Base-by-base conservation (phyloP, 2,888 invertebrate genomes). In the Andrena dorsata region DNA sequence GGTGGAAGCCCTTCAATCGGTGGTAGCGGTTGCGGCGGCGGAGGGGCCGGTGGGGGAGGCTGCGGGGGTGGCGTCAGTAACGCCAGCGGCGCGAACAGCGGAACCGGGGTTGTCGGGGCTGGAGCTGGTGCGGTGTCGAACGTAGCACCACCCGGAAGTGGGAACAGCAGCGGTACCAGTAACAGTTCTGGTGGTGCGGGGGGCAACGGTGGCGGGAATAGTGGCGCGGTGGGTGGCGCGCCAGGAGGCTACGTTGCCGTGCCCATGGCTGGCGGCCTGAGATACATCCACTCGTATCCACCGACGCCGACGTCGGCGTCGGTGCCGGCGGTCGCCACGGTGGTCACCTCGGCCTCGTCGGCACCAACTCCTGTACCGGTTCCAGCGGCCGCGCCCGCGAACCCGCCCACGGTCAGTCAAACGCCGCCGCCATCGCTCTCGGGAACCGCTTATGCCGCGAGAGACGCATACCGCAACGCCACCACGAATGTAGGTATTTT, bases 361-460 rank as follows among this genome's bases (percentile, higher is more conserved):
- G 73, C 83, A 60, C 68, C 88, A 32, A 80, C 80, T 35, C 83
- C 85, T 95, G 77, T 94, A 93, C 20, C 86, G 16, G 83, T 85
- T 56, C 83, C 85, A 60, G 84, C 77, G n/a, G 68, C 76, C 51
- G 86, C 70, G 23, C 81, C 88, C 63, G 75, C 79, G 32, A 88
- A 82, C 64, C 80, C 92, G 79, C 94, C 94, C 69, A 90, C 91
- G 83, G 90, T 93, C 87, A 91, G 93, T 88, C 91, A 91, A 88
- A 92, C 93, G 69, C 95, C 94, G 86, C 95, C 94, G 89, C 95
- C 68, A 93, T 84, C 87, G 94, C 86, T 86, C 82, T 94, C 94
- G 80, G 91, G 91, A 61, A 90, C 92, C 69, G 92, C 91, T 56
- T 93, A 93, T 82, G 89, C 91, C 76, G 90, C 91, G 73, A 91